Conservation (phyloP, 2,888 invertebrate species). For the Agrochola lychnidis region DNA sequence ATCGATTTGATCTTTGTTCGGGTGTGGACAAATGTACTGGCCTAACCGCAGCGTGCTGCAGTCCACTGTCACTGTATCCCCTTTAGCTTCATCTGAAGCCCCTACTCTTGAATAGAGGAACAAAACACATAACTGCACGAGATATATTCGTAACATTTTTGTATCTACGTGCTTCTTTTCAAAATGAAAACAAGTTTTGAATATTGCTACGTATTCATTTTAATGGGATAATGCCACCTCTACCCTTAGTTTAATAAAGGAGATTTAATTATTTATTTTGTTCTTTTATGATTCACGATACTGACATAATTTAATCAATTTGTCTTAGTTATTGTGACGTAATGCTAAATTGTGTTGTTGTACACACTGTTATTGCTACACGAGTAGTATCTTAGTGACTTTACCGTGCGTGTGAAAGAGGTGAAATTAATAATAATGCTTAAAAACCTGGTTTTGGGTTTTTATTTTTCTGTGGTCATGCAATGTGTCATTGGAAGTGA, state of each 20-base stretch:
- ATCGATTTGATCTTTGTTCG: conserved; percentile 94
- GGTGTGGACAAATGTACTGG: conserved; percentile 96
- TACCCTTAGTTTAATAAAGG: background rate
- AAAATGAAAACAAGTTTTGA: background rate
- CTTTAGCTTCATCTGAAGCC: conserved; percentile 81
- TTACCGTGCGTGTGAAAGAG: conserved; percentile 9
- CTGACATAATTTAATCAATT: conserved; percentile 4
- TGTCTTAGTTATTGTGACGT: background rate
- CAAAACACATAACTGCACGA: conserved; percentile 68
- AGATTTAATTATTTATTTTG: conserved; percentile 20
- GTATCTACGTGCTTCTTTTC: too few species aligned
- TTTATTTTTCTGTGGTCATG: background rate
- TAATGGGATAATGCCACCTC: background rate
- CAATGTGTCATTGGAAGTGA: background rate
- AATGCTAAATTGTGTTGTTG: background rate
- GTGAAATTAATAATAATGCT: background rate
- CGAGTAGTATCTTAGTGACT: background rate
- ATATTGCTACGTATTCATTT: conserved; percentile 26
- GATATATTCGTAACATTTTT: conserved; percentile 54
- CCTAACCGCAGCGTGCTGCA: conserved; percentile 94
- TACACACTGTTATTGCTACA: background rate
- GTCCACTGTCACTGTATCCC: conserved; percentile 87
- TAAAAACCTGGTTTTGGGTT: background rate
- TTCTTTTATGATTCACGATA: conserved; percentile 20
- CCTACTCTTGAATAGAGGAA: conserved; percentile 66